Evolutionary conservation across 2,797 vertebrate species (phyloP).

Genomic region (Orestias chungarensis): DNA sequence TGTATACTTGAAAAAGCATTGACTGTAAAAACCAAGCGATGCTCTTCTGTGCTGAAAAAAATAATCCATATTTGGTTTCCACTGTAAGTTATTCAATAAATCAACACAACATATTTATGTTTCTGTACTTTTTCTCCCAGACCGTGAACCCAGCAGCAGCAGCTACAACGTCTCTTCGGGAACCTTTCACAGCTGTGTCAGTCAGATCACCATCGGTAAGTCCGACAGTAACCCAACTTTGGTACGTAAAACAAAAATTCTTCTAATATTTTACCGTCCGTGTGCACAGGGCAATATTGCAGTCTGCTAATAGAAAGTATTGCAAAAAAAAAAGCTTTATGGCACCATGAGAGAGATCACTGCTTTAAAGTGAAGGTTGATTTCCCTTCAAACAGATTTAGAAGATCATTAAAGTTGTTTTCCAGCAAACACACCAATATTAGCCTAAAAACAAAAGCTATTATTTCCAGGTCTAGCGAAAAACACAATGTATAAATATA

Average conservation of each 20-base stretch:
- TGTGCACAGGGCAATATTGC: neutral
- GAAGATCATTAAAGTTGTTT: neutral
- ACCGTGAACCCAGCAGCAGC: conserved; percentile 81
- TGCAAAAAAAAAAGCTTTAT: neutral
- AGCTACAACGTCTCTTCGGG: conserved; percentile 83
- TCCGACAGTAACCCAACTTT: neutral
- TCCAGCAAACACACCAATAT: neutral
- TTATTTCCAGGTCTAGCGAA: neutral
- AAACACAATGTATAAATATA: neutral
- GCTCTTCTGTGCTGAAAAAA: neutral
- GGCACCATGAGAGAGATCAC: neutral
- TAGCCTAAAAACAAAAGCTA: conserved; percentile 10
- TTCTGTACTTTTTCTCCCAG: conserved; percentile 58
- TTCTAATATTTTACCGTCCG: neutral
- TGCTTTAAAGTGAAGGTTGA: neutral
- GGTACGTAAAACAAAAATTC: neutral
- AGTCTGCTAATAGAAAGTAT: neutral
- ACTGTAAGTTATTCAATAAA: conserved; percentile 5
- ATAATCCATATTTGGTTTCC: neutral
- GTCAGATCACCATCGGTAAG: conserved; percentile 88
- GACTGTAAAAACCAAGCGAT: neutral
- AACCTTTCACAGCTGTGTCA: conserved; percentile 88
- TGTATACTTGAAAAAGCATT: neutral
- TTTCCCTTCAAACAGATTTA: conserved; percentile 6
- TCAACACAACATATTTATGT: neutral